Base-by-base conservation (phyloP, 1,140 invertebrate genomes). In the Cyclargus thomasi region DNA sequence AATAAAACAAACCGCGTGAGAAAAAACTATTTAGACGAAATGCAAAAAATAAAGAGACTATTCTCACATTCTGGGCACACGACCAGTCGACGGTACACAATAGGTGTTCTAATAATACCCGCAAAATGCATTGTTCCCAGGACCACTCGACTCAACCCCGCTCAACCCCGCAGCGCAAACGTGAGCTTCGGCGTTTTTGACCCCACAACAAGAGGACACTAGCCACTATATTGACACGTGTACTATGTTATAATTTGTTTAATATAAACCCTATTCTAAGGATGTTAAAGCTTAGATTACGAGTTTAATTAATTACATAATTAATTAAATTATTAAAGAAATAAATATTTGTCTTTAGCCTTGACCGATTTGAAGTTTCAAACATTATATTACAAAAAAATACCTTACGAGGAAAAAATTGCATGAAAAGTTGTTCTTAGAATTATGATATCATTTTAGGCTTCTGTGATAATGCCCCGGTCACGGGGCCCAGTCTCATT, bases 41-140 rank as follows among this genome's bases (percentile, higher is more conserved):
- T 47, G 39, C 39, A 47, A 47, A 47, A 47, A 47, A 47, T 47
- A 47, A 47, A 47, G 39, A 11, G 39, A 14, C 39, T 47, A 47
- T 47, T 47, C 39, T 47, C 39, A 47, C 39, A 47, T 47, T 14
- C 39, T 47, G 14, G 39, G 14, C 39, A 59, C 55, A 59, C 55
- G 55, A 59, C 55, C 55, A 20, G 2, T 6, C 18, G 16, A 18
- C 16, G 10, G 53, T 18, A 20, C 53, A 59, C 55, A 59, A 59
- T 59, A 20, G 17, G 20, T 59, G 55, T 21, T 59, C 55, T 5
- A 59, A 59, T 59, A 59, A 59, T 59, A 59, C 55, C 55, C 55
- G 18, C 55, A 59, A 59, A 59, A 18, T 59, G 55, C 18, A 59
- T 59, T 59, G 21, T 59, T 59, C 55, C 55, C 55, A 59, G 21